A percentile compares a stretch with the other conserved stretches of the same genome.
Conservation (phyloP, 2,888 invertebrate genomes). For the Pseudoips prasinana region DNA sequence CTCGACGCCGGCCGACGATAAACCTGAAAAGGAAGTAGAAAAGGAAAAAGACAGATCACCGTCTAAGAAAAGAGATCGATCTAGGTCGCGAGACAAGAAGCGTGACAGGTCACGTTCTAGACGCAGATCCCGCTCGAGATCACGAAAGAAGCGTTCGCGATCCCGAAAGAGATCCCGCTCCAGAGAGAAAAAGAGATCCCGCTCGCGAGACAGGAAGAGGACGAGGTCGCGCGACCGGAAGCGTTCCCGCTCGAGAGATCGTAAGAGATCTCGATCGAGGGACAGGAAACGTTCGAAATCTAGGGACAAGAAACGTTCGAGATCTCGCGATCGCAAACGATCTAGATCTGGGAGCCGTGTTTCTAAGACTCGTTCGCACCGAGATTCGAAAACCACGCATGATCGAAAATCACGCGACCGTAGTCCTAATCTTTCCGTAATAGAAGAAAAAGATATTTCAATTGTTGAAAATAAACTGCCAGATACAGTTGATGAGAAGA, state of each 20-base stretch:
- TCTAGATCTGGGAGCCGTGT: conserved; percentile 64
- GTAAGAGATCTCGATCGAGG: conserved; percentile 68
- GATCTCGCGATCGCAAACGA: conserved; percentile 70
- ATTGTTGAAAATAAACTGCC: conserved; percentile 47
- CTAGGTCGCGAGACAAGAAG: conserved; percentile 69
- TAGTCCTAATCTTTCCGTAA: conserved; percentile 53
- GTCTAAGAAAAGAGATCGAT: conserved; percentile 69
- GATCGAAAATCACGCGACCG: conserved; percentile 64
- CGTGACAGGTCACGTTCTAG: conserved; percentile 81
- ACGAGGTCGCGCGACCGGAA: conserved; percentile 82
- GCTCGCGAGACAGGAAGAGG: conserved; percentile 79
- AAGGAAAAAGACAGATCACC: conserved; percentile 58
- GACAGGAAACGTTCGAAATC: conserved; percentile 76
- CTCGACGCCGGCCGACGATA: conserved; percentile 56
- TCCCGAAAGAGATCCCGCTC: conserved; percentile 66
- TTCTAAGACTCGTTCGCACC: conserved; percentile 68
- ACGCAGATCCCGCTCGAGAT: conserved; percentile 83
- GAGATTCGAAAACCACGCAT: conserved; percentile 68
- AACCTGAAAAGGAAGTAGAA: conserved; percentile 33
- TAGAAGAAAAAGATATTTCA: conserved; percentile 51
- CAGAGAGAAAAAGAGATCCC: conserved; percentile 67
- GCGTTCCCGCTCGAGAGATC: conserved; percentile 78
- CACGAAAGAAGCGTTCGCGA: conserved; percentile 72
- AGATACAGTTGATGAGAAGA: conserved; percentile 77
- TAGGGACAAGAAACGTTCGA: conserved; percentile 65